Evolutionary conservation across 92 coral and sea anemone genomes (phyloP), one percentile per base, ranked within the genome.

Genomic region (Parazoanthus swiftii): DNA sequence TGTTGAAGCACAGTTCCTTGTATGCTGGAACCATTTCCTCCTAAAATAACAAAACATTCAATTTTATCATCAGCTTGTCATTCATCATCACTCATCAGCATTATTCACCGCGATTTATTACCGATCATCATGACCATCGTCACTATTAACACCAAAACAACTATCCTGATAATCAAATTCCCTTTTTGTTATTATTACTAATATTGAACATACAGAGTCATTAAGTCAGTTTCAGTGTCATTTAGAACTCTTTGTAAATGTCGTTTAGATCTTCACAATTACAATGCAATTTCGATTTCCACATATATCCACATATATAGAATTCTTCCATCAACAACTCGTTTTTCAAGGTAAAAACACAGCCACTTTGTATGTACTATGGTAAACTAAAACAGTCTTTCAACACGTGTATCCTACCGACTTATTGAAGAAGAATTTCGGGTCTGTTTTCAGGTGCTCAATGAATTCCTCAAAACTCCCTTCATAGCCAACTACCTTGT

Each of bases 401-500:
- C 5, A 44, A 23, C 6, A 39, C 42, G 4, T 39, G 42, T 39
- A 44, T 29, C 92, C 43, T 77, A 97, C 99, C 88, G 94, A 92
- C n/a, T 92, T 91, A 66, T 91, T 94, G 76, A 87, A 92, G 92
- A 95, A 97, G 82, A 94, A 94, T 9, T 90, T 94, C 51, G 91
- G 90, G 63, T 97, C 98, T 14, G 90, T 90, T 67, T 95, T 91
- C 88, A 97, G 77, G 91, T 89, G 88, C 65, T 90, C 82, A 16
- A 92, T 20, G 76, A 97, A 97, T 74, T 94, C 95, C 66, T 93
- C 94, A 50, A 97, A 82, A 42, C 79, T 89, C 29, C 99, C 99
- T 29, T 89, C 81, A 89, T 90, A 97, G 3, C 95, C 96, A 63
- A 94, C 95, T 11, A 89, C 90, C 79, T 92, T 90, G 85, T 92